Conservation (phyloP, 2,888 invertebrate genomes). For the Netelia inedita region DNA sequence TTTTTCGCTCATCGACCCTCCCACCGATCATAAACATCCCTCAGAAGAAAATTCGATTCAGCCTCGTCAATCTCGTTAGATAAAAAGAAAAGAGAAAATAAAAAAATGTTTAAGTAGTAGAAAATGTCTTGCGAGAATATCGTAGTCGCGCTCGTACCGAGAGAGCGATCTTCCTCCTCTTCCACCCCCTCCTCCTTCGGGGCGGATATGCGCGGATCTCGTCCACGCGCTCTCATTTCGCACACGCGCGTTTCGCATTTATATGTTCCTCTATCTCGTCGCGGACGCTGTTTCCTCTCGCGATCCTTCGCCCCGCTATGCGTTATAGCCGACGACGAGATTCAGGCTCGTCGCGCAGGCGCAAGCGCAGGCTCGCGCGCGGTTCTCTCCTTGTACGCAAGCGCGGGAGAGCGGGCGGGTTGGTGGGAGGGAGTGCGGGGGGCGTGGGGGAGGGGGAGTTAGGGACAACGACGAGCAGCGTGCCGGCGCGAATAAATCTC, state of each 20-base stretch:
- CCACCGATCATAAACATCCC: no score
- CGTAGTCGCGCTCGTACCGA: no score
- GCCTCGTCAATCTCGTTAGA: no score
- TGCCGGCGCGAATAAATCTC: constrained; percentile 82
- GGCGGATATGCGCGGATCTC: not conserved
- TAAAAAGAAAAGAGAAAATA: not conserved
- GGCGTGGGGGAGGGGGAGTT: constrained; percentile 7
- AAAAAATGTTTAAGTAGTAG: no score
- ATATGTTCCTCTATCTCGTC: constrained; percentile 27
- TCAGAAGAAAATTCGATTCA: no score
- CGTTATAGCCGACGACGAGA: not conserved
- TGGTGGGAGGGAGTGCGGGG: constrained; percentile 28
- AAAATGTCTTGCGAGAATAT: no score
- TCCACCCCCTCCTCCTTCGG: not conserved
- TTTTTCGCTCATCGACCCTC: no score
- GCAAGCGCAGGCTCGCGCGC: no score
- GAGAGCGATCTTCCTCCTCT: no score
- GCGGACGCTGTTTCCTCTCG: not conserved
- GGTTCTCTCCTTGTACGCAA: no score
- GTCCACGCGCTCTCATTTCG: constrained; percentile 22
- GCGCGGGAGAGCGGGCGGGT: not conserved
- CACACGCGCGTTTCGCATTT: constrained; percentile 33
- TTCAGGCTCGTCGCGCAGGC: no score
- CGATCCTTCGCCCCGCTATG: not conserved
- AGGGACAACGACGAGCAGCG: constrained; percentile 66